Percentiles rank a stretch among this genome's conserved stretches.
These are phyloP conservation scores for Cyprinella venusta DNA, from an alignment of 2,797 vertebrate genomes.

Conservation along the genomic window DNA sequence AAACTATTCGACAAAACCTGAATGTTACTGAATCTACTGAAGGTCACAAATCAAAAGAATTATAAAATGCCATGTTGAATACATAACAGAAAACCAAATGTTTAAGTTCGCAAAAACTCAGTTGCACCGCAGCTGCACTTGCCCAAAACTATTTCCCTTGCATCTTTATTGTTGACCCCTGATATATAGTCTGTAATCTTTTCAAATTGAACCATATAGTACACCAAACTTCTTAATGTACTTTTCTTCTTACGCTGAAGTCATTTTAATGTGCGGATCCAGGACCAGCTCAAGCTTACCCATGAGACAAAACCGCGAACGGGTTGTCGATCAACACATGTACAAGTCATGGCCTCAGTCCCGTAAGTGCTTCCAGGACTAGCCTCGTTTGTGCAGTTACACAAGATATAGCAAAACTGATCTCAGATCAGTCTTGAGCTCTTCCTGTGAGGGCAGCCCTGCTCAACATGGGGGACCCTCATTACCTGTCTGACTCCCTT, in stretches of 20 bases:
- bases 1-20: background rate
- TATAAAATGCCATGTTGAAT: background rate
- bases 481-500: conserved; percentile 44
- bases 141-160: background rate
- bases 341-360: background rate
- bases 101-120: background rate
- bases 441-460: conserved; percentile 1
- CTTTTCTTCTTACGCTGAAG: background rate
- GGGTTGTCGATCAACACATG: background rate
- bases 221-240: conserved; percentile 6
- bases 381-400: conserved; percentile 8
- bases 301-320: background rate
- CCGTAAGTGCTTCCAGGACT: background rate
- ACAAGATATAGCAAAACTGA: conserved; percentile 35
- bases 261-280: conserved; percentile 11
- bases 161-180: background rate
- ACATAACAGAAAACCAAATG: background rate
- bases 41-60: too few species aligned
- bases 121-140: background rate
- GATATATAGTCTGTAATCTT: background rate
- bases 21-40: background rate
- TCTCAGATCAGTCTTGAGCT: conserved; percentile 24
- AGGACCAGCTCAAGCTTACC: background rate
- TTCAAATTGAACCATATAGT: background rate
- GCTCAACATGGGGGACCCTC: conserved; percentile 24